Base-by-base conservation (phyloP, 2,113 vertebrate species). In the Lathamus discolor region DNA sequence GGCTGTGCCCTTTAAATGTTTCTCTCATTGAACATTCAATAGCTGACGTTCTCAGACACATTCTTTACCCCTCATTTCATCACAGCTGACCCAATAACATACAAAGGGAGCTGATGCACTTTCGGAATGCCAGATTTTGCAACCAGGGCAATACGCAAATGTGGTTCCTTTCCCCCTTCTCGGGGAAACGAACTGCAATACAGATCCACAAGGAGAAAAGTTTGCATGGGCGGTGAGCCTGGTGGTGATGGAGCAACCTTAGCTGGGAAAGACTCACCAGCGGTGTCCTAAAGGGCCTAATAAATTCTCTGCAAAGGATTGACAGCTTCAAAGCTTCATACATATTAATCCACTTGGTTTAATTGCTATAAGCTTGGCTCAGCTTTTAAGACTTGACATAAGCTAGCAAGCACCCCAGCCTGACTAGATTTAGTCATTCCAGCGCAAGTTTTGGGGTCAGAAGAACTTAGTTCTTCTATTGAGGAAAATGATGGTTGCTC, bases 81-180 rank as follows among this genome's bases (percentile, higher is more conserved):
- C 83, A 22, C 88, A 66, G 68, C 85, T 90, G 85, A 88, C 88
- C 88, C 86, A 81, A 28, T 31, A 83, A 67, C 68, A 63, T 10
- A 80, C 85, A 92, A 80, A 90, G 68, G 87, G 79, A 83, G 55
- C 31, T 35, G 68, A 46, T 80, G 80, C 86, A 37, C 88, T 73
- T 77, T 86, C 41, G 31, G 75, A 86, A 95, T 63, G 59, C 33
- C 83, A 27, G 37, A 9, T 54, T 86, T 92, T 75, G 73, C 86
- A 93, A 51, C 83, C 48, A 77, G 55, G 43, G 83, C 14, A 57
- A 63, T 77, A 44, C 0, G 1, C 44, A 70, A 72, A 61, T 66
- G 17, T 22, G n/a, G 39, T 92, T 70, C 49, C 66, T 78, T 87
- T 57, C 39, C 70, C 35, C 22, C 20, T 48, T 25, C 66, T 62